Evolutionary conservation across 2,113 vertebrate species (phyloP).

Genomic region (Heteronetta atricapilla): DNA sequence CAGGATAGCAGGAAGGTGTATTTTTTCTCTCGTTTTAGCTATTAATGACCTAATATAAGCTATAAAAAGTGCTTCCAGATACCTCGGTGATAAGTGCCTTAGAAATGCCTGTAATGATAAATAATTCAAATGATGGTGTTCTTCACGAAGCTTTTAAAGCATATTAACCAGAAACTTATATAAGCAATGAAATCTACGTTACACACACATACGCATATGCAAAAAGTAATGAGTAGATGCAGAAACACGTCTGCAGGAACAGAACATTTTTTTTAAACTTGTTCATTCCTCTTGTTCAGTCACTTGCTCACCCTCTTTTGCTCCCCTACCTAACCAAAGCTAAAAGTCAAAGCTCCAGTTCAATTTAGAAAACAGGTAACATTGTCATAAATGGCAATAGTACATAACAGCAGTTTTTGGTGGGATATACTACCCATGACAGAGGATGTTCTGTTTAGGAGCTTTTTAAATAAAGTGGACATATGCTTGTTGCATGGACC

Average conservation of each 20-base stretch:
- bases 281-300: background rate
- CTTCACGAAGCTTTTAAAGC: slow-evolving; percentile 28
- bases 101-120: slow-evolving; percentile 33
- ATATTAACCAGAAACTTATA: slow-evolving; percentile 49
- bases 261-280: background rate
- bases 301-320: background rate
- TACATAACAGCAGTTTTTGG: background rate
- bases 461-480: background rate
- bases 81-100: slow-evolving; percentile 26
- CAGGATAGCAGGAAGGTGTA: background rate
- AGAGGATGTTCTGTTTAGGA: background rate
- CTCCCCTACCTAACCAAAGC: background rate
- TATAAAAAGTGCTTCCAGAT: slow-evolving; percentile 26
- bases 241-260: background rate
- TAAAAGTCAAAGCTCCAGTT: background rate
- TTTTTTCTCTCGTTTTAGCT: slow-evolving; percentile 22
- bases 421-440: background rate
- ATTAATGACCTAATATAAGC: slow-evolving; percentile 3
- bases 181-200: slow-evolving; percentile 26
- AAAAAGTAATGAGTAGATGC: slow-evolving; percentile 11
- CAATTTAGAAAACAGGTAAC: background rate
- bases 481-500: background rate
- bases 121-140: slow-evolving; percentile 52
- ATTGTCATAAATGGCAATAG: background rate
- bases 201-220: background rate